phyloP scores from a whole-genome alignment of 2,888 invertebrate genomes.

The Subacronicta megacephala region DNA sequence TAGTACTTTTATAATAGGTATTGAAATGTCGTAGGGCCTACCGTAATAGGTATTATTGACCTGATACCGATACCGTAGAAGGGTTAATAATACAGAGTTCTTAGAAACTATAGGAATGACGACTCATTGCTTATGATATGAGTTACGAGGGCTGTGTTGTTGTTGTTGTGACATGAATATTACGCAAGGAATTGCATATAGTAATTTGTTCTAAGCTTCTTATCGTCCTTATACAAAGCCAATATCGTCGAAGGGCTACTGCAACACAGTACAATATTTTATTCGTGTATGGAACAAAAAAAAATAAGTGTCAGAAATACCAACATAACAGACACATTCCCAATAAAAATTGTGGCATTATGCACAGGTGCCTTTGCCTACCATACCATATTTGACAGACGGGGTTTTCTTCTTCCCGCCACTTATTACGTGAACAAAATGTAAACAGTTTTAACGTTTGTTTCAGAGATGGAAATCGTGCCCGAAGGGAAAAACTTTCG shows the following conservation, averaged over 20 bases:
- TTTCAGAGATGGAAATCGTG: conserved; percentile 95
- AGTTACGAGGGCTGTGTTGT: background rate
- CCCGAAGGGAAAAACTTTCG: conserved; percentile 96
- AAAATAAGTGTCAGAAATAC: background rate
- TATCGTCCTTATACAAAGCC: too few species aligned
- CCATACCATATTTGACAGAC: conserved; percentile 14
- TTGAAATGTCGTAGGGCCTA: too few species aligned
- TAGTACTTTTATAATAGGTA: background rate
- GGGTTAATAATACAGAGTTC: conserved; percentile 22
- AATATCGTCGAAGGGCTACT: too few species aligned
- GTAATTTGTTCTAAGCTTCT: background rate
- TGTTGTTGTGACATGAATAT: background rate
- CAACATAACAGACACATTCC: background rate
- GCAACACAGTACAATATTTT: too few species aligned
- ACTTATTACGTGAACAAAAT: conserved; percentile 18
- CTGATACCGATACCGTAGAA: conserved; percentile 10
- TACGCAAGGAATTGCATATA: background rate
- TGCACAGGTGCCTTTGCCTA: conserved; percentile 15
- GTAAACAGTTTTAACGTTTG: conserved; percentile 58
- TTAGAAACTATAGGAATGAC: conserved; percentile 19
- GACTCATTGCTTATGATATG: conserved; percentile 6
- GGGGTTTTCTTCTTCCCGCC: conserved; percentile 24
- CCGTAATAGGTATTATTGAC: conserved; percentile 34
- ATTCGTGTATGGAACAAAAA: too few species aligned
- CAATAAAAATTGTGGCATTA: conserved; percentile 1